Conservation (phyloP, 1,140 invertebrate species). For the Orussus abietinus region DNA sequence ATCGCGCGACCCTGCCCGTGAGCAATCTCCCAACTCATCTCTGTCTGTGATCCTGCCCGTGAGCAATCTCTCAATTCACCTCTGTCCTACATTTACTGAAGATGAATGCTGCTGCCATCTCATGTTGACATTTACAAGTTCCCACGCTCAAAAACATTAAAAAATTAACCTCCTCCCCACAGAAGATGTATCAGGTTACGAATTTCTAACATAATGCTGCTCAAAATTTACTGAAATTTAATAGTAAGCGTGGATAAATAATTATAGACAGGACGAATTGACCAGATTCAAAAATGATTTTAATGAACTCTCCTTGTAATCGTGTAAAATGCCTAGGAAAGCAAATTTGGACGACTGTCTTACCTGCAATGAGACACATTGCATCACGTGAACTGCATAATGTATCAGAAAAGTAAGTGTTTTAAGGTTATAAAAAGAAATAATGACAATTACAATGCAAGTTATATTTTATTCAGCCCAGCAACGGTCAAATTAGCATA, state of each 20-base stretch:
- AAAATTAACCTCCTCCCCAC: too few relatives aligned
- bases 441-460: background rate
- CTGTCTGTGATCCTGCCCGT: too few relatives aligned
- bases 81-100: too few relatives aligned
- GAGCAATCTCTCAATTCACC: too few relatives aligned
- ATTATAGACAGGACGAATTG: background rate
- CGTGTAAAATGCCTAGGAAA: background rate
- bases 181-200: background rate
- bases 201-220: background rate
- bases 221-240: background rate
- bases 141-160: too few relatives aligned
- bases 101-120: too few relatives aligned
- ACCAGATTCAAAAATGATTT: background rate
- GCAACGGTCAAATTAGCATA: conserved; percentile 58
- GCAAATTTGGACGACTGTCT: background rate
- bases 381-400: background rate
- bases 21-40: too few relatives aligned
- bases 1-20: too few relatives aligned
- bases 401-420: background rate
- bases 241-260: background rate
- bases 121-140: too few relatives aligned
- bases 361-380: background rate
- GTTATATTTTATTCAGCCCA: conserved; percentile 15
- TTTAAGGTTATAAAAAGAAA: background rate
- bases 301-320: background rate